phyloP scores from a whole-genome alignment of 1,140 invertebrate species.

The Drosophila sulfurigaster region DNA sequence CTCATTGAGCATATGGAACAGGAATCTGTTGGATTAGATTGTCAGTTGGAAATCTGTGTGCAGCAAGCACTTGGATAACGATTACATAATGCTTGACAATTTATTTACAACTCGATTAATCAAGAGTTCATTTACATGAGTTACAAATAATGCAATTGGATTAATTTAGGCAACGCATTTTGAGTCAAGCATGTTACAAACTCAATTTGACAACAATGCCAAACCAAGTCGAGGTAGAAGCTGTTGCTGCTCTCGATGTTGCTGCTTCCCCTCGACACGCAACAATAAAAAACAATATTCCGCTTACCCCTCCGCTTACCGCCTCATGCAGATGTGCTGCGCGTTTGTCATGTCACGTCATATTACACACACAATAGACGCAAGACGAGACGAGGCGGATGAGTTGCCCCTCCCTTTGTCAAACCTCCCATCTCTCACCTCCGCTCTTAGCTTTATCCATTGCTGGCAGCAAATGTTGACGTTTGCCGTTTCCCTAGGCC shows the following conservation, averaged over 20 bases:
- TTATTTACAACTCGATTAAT: conserved; percentile 54
- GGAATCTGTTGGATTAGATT: conserved; percentile 21
- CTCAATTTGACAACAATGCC: conserved; percentile 50
- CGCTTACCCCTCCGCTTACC: background rate
- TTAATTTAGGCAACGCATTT: conserved; percentile 55
- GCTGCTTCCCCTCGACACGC: conserved; percentile 54
- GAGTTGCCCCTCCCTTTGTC: background rate
- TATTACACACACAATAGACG: conserved; percentile 75
- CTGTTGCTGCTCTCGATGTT: conserved; percentile 16
- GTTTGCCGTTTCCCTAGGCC: conserved; percentile 32
- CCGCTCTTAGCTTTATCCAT: background rate
- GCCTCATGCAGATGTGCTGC: conserved; percentile 27
- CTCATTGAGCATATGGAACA: conserved; percentile 57
- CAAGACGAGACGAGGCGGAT: background rate
- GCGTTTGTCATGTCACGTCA: conserved; percentile 72
- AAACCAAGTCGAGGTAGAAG: conserved; percentile 31
- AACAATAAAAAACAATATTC: conserved; percentile 41
- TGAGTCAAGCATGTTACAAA: conserved; percentile 44
- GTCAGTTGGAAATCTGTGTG: conserved; percentile 2
- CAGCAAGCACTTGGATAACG: conserved; percentile 2
- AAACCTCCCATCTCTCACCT: background rate
- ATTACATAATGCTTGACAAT: conserved; percentile 42
- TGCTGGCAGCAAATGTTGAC: conserved; percentile 8
- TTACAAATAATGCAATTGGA: conserved; percentile 65
- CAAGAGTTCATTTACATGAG: conserved; percentile 40